Conservation (phyloP, 2,797 vertebrate genomes). For the Chelonia mydas region DNA sequence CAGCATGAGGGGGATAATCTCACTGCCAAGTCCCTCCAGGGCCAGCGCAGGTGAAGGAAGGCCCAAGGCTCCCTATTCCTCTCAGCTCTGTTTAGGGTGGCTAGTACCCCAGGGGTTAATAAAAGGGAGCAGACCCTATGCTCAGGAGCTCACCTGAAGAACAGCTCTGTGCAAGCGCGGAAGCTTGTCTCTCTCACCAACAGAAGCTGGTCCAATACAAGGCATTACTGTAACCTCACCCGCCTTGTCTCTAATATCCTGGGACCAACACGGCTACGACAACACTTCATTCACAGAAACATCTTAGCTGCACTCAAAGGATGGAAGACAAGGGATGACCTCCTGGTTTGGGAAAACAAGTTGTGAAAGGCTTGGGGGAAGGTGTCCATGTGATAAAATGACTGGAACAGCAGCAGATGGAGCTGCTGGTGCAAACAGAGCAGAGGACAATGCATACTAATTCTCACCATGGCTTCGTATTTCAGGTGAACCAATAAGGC, state of each 20-base stretch:
- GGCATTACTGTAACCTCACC: too few species aligned
- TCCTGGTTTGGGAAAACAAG: neutral
- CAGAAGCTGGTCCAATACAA: too few species aligned
- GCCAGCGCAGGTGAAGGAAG: neutral
- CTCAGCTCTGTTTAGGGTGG: neutral
- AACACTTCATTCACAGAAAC: neutral
- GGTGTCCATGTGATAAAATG: accelerated
- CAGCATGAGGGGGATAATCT: too few species aligned
- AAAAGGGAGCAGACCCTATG: neutral
- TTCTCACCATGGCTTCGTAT: neutral
- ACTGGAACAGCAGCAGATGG: neutral
- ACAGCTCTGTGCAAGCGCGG: neutral
- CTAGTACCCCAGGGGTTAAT: neutral
- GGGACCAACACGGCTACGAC: too few species aligned
- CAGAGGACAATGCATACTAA: neutral
- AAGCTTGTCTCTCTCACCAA: neutral
- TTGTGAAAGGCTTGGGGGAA: neutral
- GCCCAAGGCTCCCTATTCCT: neutral
- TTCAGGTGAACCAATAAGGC: neutral
- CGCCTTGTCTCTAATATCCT: too few species aligned
- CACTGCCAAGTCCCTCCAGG: neutral
- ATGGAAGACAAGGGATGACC: neutral
- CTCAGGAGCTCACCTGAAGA: neutral
- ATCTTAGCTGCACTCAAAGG: neutral
- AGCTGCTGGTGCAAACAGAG: neutral